These are phyloP conservation scores for Torymus aiolomorphi DNA, from an alignment of 2,888 invertebrate genomes.

Conservation along the genomic window DNA sequence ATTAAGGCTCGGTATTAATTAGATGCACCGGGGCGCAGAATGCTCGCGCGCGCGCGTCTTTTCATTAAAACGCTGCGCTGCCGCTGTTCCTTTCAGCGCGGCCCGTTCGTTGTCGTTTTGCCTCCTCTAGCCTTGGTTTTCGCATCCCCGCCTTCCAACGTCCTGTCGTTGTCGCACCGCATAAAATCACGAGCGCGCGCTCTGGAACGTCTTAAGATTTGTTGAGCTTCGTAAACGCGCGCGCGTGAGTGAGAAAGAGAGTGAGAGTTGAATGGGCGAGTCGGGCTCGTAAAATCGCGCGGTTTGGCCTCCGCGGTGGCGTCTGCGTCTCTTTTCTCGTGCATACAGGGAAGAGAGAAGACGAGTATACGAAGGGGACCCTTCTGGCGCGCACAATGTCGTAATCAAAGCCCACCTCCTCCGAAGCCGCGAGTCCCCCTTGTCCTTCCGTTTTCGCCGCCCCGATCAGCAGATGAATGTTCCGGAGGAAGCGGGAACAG, in stretches of 20 bases:
- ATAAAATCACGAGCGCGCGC: conserved; percentile 54
- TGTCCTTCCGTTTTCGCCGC: not conserved
- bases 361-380: conserved; percentile 36
- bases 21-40: conserved; percentile 40
- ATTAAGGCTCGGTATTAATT: conserved; percentile 56
- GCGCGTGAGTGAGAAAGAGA: not conserved
- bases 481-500: not conserved
- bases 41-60: conserved; percentile 1
- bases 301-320: conserved; percentile 54
- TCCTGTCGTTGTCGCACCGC: conserved; percentile 16
- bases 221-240: conserved; percentile 41
- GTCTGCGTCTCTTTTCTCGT: not conserved
- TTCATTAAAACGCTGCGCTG: conserved; percentile 45
- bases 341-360: too few species aligned
- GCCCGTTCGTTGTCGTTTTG: conserved; percentile 45
- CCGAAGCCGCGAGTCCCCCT: conserved; percentile 55
- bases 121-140: not conserved
- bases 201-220: conserved; percentile 57
- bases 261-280: conserved; percentile 61
- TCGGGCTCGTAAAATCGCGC: conserved; percentile 66
- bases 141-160: not conserved
- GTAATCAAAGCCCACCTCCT: conserved; percentile 71
- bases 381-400: conserved; percentile 69
- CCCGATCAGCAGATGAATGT: conserved; percentile 9
- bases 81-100: conserved; percentile 41